Evolutionary conservation across 2,113 vertebrate species (phyloP).

Genomic region (Willisornis vidua): DNA sequence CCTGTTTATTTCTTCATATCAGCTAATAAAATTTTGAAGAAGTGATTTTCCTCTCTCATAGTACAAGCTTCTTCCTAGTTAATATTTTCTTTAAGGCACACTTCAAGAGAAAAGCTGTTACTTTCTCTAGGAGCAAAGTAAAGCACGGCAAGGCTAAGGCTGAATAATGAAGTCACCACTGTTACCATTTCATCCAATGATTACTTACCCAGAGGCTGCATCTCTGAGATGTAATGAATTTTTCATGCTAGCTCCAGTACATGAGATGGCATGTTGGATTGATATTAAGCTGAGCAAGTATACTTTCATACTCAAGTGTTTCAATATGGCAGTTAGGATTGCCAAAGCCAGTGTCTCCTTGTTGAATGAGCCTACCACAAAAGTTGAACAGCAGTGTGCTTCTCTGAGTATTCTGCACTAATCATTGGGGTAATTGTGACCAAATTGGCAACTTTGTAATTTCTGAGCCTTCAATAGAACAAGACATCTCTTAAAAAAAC

Average conservation of each 20-base stretch:
- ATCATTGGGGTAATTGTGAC: not conserved
- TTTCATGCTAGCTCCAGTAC: not conserved
- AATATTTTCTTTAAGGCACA: not conserved
- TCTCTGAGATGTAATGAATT: not conserved
- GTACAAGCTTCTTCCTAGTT: not conserved
- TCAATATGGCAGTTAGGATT: not conserved
- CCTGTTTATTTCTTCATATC: not conserved
- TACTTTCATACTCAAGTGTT: not conserved
- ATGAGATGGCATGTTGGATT: not conserved
- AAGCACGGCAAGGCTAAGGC: not conserved
- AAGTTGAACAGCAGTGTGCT: not conserved
- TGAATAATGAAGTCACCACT: not conserved
- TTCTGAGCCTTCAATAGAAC: not conserved
- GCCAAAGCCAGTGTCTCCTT: not conserved
- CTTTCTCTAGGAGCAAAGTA: not conserved
- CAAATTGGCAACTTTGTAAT: not conserved
- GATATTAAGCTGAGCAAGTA: constrained; percentile 1
- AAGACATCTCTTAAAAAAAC: not conserved
- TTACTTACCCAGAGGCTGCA: constrained; percentile 20
- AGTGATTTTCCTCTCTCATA: not conserved
- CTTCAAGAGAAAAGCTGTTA: not conserved
- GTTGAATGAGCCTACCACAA: not conserved
- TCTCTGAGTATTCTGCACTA: not conserved
- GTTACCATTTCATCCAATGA: not conserved
- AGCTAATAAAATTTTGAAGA: not conserved